phyloP scores from a whole-genome alignment of 2,888 invertebrate species.

The Coleophora flavipennella region DNA sequence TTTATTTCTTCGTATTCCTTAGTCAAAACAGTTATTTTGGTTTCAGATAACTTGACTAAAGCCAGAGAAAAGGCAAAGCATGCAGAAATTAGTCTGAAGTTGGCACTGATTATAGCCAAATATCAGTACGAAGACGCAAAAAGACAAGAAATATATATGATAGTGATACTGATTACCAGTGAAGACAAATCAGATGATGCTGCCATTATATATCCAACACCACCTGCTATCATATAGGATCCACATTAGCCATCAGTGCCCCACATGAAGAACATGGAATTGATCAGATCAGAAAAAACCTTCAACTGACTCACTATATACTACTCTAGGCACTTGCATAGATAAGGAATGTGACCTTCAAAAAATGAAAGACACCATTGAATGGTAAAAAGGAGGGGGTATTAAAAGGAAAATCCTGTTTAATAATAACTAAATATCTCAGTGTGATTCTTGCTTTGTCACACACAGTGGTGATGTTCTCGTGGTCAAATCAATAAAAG shows the following conservation, averaged over 20 bases:
- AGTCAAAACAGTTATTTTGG: neutral
- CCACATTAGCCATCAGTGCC: neutral
- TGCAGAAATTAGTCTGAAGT: conserved; percentile 7
- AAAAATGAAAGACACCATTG: neutral
- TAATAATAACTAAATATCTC: neutral
- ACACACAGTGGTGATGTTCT: conserved; percentile 1
- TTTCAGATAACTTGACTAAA: conserved; percentile 2
- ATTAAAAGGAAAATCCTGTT: neutral
- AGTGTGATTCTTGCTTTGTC: conserved; percentile 1
- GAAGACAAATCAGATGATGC: neutral
- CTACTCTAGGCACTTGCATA: no score
- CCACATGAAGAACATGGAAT: no score
- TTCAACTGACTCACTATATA: neutral
- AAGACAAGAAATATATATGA: conserved; percentile 3
- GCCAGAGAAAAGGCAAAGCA: conserved; percentile 7
- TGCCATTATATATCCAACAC: conserved; percentile 1
- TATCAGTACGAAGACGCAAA: neutral
- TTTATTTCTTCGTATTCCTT: no score
- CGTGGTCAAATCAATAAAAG: neutral
- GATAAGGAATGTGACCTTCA: neutral
- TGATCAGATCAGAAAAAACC: no score
- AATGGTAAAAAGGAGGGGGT: neutral
- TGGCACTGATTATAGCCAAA: neutral
- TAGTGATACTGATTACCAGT: neutral
- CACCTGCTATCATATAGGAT: neutral